phyloP scores from a whole-genome alignment of 2,888 invertebrate species.

The Aphidoletes aphidimyza region DNA sequence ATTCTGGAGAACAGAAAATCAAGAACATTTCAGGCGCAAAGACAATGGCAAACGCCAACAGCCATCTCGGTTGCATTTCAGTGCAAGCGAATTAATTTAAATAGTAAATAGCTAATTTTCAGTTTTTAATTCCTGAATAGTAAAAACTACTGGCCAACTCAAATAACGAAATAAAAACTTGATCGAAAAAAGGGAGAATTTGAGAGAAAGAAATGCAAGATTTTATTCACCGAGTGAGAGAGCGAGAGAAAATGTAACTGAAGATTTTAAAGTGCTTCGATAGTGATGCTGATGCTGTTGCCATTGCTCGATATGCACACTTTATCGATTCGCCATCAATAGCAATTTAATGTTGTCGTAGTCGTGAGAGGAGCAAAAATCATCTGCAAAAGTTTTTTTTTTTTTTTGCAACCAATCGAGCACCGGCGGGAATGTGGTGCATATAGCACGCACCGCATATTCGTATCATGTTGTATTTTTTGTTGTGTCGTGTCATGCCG shows the following conservation, averaged over 20 bases:
- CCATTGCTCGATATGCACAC: background rate
- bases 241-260: too few relatives aligned
- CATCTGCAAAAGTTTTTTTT: slow-evolving; percentile 32
- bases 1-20: background rate
- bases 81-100: background rate
- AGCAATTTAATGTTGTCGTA: slow-evolving; percentile 42
- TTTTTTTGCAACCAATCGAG: background rate
- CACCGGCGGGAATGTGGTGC: too few relatives aligned
- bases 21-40: background rate
- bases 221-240: background rate
- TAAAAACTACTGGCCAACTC: background rate
- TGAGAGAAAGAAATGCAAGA: background rate
- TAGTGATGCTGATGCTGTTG: too few relatives aligned
- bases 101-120: background rate
- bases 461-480: background rate
- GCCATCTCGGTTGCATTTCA: background rate
- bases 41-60: background rate
- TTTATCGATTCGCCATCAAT: slow-evolving; percentile 43
- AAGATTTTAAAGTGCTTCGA: background rate
- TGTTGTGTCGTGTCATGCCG: background rate
- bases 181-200: too few relatives aligned
- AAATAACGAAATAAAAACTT: background rate
- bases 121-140: background rate
- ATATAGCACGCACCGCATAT: background rate
- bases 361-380: slow-evolving; percentile 44